Percentiles rank a stretch among this genome's conserved stretches.
Conservation (phyloP, 2,888 invertebrate species). For the Pandemis heparana region DNA sequence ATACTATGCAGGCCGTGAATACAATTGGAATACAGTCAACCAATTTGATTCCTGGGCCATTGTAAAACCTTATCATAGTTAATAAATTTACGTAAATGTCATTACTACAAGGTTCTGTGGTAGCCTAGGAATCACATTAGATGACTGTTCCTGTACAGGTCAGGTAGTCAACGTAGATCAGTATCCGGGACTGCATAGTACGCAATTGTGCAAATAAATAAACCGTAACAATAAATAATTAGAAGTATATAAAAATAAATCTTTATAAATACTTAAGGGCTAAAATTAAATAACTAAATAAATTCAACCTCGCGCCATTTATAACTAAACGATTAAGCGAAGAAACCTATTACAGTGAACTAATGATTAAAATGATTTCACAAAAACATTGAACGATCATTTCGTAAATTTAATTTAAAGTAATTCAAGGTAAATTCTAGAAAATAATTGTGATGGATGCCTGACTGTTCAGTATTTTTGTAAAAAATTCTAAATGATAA, state of each 20-base stretch:
- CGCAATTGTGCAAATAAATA: slow-evolving; percentile 59
- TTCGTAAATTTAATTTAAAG: not conserved
- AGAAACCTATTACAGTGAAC: slow-evolving; percentile 46
- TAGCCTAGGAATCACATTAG: too few relatives aligned
- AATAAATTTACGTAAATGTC: too few relatives aligned
- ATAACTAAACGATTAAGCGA: slow-evolving; percentile 56
- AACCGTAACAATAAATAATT: slow-evolving; percentile 74
- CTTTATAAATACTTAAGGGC: slow-evolving; percentile 80
- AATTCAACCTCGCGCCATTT: slow-evolving; percentile 55
- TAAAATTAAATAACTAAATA: slow-evolving; percentile 65
- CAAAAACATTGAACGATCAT: slow-evolving; percentile 17
- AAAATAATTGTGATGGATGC: slow-evolving; percentile 11
- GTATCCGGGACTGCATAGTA: slow-evolving; percentile 22
- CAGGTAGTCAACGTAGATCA: not conserved
- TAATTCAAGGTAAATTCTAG: not conserved
- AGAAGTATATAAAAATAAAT: slow-evolving; percentile 79
- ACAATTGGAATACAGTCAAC: not conserved
- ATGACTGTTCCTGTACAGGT: not conserved
- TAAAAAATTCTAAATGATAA: slow-evolving; percentile 2
- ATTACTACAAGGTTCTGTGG: too few relatives aligned
- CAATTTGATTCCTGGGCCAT: too few relatives aligned
- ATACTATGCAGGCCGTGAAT: slow-evolving; percentile 46
- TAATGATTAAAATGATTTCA: slow-evolving; percentile 7
- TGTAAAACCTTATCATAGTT: too few relatives aligned
- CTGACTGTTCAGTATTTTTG: slow-evolving; percentile 8